Base-by-base conservation (phyloP, 2,888 invertebrate genomes). In the Tinea semifulvella region DNA sequence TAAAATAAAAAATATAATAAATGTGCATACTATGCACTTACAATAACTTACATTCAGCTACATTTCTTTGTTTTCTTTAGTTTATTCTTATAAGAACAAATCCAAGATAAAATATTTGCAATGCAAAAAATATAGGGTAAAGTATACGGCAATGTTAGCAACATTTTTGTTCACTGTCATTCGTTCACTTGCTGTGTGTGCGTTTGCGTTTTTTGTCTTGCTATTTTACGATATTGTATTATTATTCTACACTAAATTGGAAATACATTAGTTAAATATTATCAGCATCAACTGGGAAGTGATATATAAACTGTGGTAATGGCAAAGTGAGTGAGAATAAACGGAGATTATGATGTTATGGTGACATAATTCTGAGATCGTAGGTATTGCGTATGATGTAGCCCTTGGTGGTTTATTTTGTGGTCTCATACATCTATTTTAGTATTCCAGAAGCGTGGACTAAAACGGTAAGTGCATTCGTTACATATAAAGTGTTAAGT, bases 381-480 rank as follows among this genome's bases (percentile, higher is more conserved):
- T 22, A 26, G 13, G n/a, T 55, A 63, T 50, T 66, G 65, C 67
- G 73, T 73, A 75, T 72, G 68, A 74, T 77, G 72, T 75, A 74
- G 36, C 18, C 36, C 36, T 36, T 36, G 17, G 67, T 75, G 68
- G 64, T 71, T 69, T 72, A 67, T 73, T 70, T 73, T 72, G 67
- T 61, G 68, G 61, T 54, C 47, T 65, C 56, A 50, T 55, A 60
- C 56, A 55, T 71, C 75, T 76, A 76, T 75, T 75, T 74, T 63
- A 51, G 31, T 31, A 31, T 27, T 65, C 16, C 4, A 13, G 16
- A 36, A 36, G 13, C 3, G 6, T 3, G 38, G 10, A 2, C 16
- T 38, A 14, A 38, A n/a, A n/a, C 5, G 38, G 74, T 74, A 60
- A 48, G 70, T 65, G 52, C 51, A 53, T 48, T 50, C 7, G 43